Base-by-base conservation (phyloP, 1,140 invertebrate genomes). In the Matsumurasca onukii region DNA sequence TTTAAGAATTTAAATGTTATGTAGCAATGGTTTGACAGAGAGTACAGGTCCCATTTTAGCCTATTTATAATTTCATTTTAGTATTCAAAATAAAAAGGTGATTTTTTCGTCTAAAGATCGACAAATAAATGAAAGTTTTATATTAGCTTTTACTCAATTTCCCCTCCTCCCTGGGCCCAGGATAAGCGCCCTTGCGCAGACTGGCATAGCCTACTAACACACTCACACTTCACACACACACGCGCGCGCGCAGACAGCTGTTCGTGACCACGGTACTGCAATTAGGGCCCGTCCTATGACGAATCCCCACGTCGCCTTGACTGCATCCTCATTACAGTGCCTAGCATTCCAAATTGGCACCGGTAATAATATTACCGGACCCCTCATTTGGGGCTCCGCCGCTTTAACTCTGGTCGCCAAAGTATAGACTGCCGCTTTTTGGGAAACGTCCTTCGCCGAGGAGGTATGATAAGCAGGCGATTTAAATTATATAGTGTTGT, bases 141-240 rank as follows among this genome's bases (percentile, higher is more conserved):
- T n/a, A n/a, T n/a, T n/a, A n/a, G n/a, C n/a, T n/a, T n/a, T n/a
- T n/a, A n/a, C n/a, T n/a, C n/a, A n/a, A n/a, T n/a, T n/a, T n/a
- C n/a, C n/a, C n/a, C n/a, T n/a, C n/a, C n/a, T n/a, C n/a, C n/a
- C n/a, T n/a, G n/a, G n/a, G n/a, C n/a, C n/a, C n/a, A n/a, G n/a
- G n/a, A n/a, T 39, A 17, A 9, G 17, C 17, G 34, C 17, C 17
- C 34, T 17, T 22, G 24, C 51, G 22, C 20, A 55, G 17, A 55
- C 51, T 12, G 5, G 9, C 51, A 55, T 22, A 55, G 5, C 51
- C 9, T 22, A 55, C 51, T 12, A 9, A 55, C 51, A 55, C 51
- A 55, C 51, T 12, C 51, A 55, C 51, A 55, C 51, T 5, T 5
- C 51, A 20, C 51, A 20, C 51, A 55, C 51, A 20, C 51, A 20